These are phyloP conservation scores for Eulemur rubriventer DNA, from an alignment of 2,797 vertebrate genomes.

Conservation along the genomic window DNA sequence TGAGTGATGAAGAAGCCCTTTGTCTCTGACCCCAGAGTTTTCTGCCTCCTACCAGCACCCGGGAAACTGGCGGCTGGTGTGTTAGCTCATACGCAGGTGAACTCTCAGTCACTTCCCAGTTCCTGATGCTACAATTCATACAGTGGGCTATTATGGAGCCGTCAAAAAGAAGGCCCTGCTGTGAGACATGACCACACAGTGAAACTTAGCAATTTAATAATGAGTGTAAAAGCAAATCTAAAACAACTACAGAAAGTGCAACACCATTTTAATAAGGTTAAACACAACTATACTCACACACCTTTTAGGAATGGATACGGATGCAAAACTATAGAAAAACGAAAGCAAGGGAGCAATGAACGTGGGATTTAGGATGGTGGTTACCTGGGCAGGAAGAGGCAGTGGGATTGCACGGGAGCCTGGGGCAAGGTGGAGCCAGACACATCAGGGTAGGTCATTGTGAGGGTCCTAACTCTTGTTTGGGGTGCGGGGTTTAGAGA, in stretches of 20 bases:
- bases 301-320: background rate
- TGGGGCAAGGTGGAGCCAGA: rapidly evolving
- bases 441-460: rapidly evolving
- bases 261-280: background rate
- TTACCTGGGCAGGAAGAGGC: no score
- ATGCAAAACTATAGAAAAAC: background rate
- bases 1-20: no score
- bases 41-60: rapidly evolving
- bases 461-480: background rate
- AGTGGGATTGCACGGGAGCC: rapidly evolving
- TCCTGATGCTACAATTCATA: background rate
- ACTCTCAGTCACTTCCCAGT: background rate
- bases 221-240: no score
- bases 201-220: background rate
- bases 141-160: rapidly evolving
- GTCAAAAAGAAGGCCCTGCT: background rate
- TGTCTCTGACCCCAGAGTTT: background rate
- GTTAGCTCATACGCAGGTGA: background rate
- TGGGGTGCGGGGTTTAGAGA: background rate
- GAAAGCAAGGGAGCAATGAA: no score
- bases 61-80: rapidly evolving
- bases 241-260: background rate
- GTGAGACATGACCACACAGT: no score
- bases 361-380: rapidly evolving
- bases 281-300: background rate